Conservation (phyloP, 2,888 invertebrate species). For the Cheilosia vernalis region DNA sequence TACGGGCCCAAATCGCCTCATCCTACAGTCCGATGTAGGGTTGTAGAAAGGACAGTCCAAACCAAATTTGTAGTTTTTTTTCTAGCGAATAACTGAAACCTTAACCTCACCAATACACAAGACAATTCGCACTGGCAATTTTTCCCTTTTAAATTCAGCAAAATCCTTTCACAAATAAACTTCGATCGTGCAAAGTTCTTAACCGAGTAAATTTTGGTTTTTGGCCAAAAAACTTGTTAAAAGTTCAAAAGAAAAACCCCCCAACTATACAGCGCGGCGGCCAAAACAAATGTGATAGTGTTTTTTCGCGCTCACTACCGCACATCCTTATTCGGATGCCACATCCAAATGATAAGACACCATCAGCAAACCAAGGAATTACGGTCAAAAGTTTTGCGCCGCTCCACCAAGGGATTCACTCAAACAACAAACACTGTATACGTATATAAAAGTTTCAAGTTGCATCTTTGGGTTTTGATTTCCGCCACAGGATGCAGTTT, state of each 20-base stretch:
- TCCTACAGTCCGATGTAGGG: too few species aligned
- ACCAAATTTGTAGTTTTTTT: too few species aligned
- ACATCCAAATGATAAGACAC: slow-evolving; percentile 19
- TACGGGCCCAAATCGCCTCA: too few species aligned
- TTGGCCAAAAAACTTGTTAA: not conserved
- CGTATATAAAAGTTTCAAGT: slow-evolving; percentile 21
- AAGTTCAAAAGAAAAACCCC: not conserved
- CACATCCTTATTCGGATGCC: not conserved
- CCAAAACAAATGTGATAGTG: slow-evolving; percentile 24
- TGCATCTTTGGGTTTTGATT: slow-evolving; percentile 42
- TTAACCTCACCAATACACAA: too few species aligned
- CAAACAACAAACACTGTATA: slow-evolving; percentile 18
- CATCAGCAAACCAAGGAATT: slow-evolving; percentile 25
- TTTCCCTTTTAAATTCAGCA: too few species aligned
- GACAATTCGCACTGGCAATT: too few species aligned
- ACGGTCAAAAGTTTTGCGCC: slow-evolving; percentile 39
- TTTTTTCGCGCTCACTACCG: slow-evolving; percentile 11
- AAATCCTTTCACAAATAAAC: not conserved
- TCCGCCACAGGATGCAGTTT: not conserved
- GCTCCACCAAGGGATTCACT: not conserved
- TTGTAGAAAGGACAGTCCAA: too few species aligned
- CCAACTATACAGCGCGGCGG: not conserved
- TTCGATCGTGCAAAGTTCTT: not conserved
- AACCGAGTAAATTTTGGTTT: slow-evolving; percentile 4
- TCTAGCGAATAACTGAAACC: too few species aligned